These are phyloP conservation scores for Antennarius maculatus DNA, from an alignment of 2,797 vertebrate genomes.

Conservation along the genomic window DNA sequence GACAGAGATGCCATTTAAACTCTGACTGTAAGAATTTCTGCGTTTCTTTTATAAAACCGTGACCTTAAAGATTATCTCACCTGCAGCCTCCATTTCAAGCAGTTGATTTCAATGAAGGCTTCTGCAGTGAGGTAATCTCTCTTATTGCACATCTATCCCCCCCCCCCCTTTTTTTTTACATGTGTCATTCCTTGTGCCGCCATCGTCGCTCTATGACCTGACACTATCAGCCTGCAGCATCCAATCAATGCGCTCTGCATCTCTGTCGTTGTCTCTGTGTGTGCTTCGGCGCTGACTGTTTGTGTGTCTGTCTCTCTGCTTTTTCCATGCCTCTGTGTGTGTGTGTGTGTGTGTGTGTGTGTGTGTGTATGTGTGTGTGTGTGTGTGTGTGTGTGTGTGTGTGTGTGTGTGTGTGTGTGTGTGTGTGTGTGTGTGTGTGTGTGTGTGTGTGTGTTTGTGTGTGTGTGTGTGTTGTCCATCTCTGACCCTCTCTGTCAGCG, in stretches of 20 bases:
- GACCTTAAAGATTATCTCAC: not conserved
- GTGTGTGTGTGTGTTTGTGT: constrained; percentile 48
- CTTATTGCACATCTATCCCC: constrained; percentile 32
- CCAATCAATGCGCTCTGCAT: constrained; percentile 36
- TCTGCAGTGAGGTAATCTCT: not conserved
- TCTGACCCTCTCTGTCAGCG: constrained; percentile 64
- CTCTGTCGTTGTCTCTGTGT: constrained; percentile 26
- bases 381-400: constrained; percentile 60
- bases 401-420: constrained; percentile 41
- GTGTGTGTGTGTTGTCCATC: constrained; percentile 57
- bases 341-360: constrained; percentile 41
- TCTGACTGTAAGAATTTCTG: not conserved
- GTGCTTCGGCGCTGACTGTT: constrained; percentile 60
- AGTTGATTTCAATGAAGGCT: not conserved
- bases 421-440: constrained; percentile 35
- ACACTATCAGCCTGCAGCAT: constrained; percentile 55
- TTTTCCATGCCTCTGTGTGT: constrained; percentile 41
- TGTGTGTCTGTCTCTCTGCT: constrained; percentile 70
- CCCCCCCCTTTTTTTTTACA: constrained; percentile 9
- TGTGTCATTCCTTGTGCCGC: constrained; percentile 48
- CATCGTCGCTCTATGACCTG: constrained; percentile 48
- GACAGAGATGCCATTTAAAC: constrained; percentile 22
- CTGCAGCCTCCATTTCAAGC: not conserved
- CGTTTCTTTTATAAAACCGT: not conserved
- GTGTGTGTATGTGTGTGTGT: constrained; percentile 57